Evolutionary conservation across 2,113 vertebrate genomes (phyloP), one percentile per base, ranked within the genome.

Genomic region (Coturnix japonica): DNA sequence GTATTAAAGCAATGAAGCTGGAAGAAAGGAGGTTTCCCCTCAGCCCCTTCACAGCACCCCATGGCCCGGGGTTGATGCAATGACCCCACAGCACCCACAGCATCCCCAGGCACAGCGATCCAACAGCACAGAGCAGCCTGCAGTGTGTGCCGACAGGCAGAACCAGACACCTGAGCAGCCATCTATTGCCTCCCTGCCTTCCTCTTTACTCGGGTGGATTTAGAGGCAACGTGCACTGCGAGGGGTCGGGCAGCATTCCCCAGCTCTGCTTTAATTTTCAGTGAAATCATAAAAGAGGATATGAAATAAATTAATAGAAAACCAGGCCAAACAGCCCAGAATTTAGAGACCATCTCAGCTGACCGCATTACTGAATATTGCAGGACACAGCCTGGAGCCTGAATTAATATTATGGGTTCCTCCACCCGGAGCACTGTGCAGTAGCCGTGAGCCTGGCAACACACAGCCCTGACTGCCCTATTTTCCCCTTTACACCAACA

Each of bases 81-180:
- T 47, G 25, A 18, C 23, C 74, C 79, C 1, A 23, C 4, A 14
- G 41, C 91, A 15, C 39, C 80, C 21, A 49, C 56, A 9, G 72
- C 61, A 51, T 49, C 9, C 78, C 46, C 10, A 64, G 81, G 2
- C 18, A 0, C 1, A 41, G 37, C 1, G 33, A 76, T 8, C 9
- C 14, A 4, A 0, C 5, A 0, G 33, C 1, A 3, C 28, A 35
- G 7, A 64, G 26, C 0, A 16, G 1, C 1, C 41, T 9, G 30
- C 61, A 1, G 33, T 7, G 8, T 53, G 2, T 5, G 1, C 26
- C 3, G 25, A 28, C 51, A 28, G 14, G 14, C 51, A 53, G 51
- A 28, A 53, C 14, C 51, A 28, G 51, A 5, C 51, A 28, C 7
- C 26, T 7, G 28, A 28, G 26, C 51, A 28, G 51, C 6, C 51